Conservation (phyloP, 2,797 vertebrate genomes). For the Periophthalmus magnuspinnatus region DNA sequence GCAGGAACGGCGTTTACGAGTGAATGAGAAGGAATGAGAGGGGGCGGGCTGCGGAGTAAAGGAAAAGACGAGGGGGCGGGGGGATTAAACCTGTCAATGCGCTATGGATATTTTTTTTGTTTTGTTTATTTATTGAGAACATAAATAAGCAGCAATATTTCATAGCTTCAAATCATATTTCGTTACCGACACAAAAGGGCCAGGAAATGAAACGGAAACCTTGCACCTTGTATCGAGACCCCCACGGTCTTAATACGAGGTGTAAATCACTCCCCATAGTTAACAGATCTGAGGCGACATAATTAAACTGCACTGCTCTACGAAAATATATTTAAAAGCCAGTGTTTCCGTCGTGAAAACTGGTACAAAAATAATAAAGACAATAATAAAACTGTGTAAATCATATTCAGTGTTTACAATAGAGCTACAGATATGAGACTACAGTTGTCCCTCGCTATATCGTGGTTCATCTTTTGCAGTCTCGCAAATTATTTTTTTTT, state of each 20-base stretch:
- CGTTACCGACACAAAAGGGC: neutral
- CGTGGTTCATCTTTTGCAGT: too few relatives aligned
- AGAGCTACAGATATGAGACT: too few relatives aligned
- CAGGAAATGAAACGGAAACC: neutral
- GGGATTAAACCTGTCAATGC: neutral
- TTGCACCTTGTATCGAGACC: too few relatives aligned
- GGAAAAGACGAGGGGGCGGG: neutral
- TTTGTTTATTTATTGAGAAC: neutral
- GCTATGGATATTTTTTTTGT: neutral
- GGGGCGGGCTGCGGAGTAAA: conserved; percentile 9
- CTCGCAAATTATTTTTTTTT: too few relatives aligned
- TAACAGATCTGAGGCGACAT: neutral
- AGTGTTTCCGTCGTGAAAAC: neutral
- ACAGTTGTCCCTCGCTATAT: too few relatives aligned
- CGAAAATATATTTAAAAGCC: neutral
- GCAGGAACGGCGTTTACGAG: conserved; percentile 69
- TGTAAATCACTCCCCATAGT: neutral
- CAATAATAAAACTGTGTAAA: too few relatives aligned
- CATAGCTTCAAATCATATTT: neutral
- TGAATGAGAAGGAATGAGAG: conserved; percentile 8
- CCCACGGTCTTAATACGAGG: neutral
- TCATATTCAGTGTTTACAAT: neutral
- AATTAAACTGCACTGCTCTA: neutral
- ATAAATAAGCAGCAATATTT: neutral
- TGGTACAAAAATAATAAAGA: too few relatives aligned